phyloP scores from a whole-genome alignment of 2,888 invertebrate species.

The Rugalucina vietnamica region DNA sequence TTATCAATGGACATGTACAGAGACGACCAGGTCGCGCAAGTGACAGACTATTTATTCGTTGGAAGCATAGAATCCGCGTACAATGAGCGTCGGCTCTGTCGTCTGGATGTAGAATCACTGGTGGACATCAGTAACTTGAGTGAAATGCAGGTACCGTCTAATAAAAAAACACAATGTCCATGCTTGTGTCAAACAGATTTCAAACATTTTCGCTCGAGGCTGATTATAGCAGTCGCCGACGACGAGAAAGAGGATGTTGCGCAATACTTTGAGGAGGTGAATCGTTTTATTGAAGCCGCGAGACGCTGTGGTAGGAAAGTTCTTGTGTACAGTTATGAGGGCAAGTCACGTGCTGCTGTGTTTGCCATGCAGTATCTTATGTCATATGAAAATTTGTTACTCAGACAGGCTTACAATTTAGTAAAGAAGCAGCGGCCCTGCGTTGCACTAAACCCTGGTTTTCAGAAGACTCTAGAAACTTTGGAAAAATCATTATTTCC shows the following conservation, averaged over 20 bases:
- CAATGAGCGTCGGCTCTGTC: conserved; percentile 84
- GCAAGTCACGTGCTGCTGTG: conserved; percentile 75
- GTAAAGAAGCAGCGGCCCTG: conserved; percentile 74
- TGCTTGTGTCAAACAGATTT: conserved; percentile 75
- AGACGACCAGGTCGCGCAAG: conserved; percentile 65
- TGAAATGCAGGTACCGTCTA: conserved; percentile 67
- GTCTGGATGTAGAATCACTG: conserved; percentile 83
- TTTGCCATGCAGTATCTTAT: conserved; percentile 80
- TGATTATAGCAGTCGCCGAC: conserved; percentile 87
- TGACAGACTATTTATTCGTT: conserved; percentile 82
- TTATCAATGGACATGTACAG: conserved; percentile 62
- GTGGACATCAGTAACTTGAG: conserved; percentile 83
- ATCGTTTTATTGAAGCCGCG: conserved; percentile 79
- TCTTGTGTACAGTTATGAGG: conserved; percentile 76
- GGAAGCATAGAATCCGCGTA: conserved; percentile 84
- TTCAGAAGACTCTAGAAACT: conserved; percentile 67
- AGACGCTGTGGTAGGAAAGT: conserved; percentile 73
- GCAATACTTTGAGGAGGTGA: conserved; percentile 78
- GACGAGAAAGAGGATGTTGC: conserved; percentile 84
- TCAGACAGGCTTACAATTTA: conserved; percentile 73
- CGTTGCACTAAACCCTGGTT: conserved; percentile 73
- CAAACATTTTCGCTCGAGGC: conserved; percentile 84
- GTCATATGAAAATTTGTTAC: conserved; percentile 68
- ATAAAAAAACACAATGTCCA: conserved; percentile 72
- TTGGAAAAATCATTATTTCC: conserved; percentile 70